Evolutionary conservation across 2,888 invertebrate species (phyloP), one percentile per base, ranked within the genome.

Genomic region (Drosophila percnosoma): DNA sequence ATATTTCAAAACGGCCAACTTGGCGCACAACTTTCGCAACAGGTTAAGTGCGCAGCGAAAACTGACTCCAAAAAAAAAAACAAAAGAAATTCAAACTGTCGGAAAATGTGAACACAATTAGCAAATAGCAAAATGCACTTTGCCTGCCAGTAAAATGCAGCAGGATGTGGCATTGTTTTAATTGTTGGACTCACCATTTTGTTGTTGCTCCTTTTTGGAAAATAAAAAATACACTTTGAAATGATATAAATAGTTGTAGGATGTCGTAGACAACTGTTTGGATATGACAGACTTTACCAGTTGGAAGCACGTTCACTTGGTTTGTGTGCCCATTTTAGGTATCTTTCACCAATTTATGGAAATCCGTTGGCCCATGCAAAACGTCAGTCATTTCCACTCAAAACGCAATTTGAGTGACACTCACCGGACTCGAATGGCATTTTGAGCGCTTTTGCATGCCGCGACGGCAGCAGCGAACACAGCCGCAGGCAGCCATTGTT

Each of bases 291-390:
- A 27, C 29, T 72, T 60, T 77, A 78, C 87, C 82, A 80, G 73
- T 73, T 83, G 69, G 73, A 75, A 49, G 75, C 77, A 70, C 87
- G 89, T 75, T 79, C 85, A 73, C 66, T 78, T 71, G 49, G 78
- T 68, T 78, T 80, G 78, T 82, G 86, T 83, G 88, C 75, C 74
- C 76, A 77, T 80, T 75, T 78, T 82, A 61, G 80, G 69, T 79
- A 88, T 90, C 91, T 89, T 91, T 88, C 82, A 90, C 83, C 89
- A 90, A 84, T 90, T 90, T 90, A 90, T 90, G 90, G 79, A 79
- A 87, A 85, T 89, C 75, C 67, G 75, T 72, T 78, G 73, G 80
- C 83, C 82, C 82, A 86, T 84, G 91, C 87, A 89, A 84, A 89
- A 81, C 81, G 60, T 74, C 80, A 75, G 36, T 78, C 80, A 63